A percentile compares a stretch with the other conserved stretches of the same genome.
phyloP scores from a whole-genome alignment of 2,888 invertebrate species.

The Empis livida region DNA sequence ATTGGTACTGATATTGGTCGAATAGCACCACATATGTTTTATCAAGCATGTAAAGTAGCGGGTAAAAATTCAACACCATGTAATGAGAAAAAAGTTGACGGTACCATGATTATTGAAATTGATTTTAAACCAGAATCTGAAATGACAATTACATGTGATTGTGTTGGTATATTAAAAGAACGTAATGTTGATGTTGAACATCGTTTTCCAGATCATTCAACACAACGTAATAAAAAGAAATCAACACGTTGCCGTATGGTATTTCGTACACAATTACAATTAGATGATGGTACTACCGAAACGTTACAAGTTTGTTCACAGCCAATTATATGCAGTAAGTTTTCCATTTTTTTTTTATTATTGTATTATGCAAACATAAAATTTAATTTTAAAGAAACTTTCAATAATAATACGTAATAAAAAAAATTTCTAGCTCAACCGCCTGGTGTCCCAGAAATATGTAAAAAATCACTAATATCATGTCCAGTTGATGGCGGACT shows the following conservation, averaged over 20 bases:
- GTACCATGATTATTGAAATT: slow-evolving; percentile 89
- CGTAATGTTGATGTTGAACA: slow-evolving; percentile 92
- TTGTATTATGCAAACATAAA: not conserved
- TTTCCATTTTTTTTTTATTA: not conserved
- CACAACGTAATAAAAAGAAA: slow-evolving; percentile 79
- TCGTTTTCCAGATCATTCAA: slow-evolving; percentile 71
- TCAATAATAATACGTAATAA: too few relatives aligned
- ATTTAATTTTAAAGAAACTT: not conserved
- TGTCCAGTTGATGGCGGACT: slow-evolving; percentile 68
- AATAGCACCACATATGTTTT: slow-evolving; percentile 91
- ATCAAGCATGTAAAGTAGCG: slow-evolving; percentile 90
- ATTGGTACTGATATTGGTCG: slow-evolving; percentile 87
- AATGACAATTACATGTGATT: slow-evolving; percentile 89
- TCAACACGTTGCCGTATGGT: slow-evolving; percentile 91
- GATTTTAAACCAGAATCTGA: slow-evolving; percentile 80
- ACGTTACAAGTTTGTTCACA: slow-evolving; percentile 81
- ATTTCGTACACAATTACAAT: slow-evolving; percentile 72
- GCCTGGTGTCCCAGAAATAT: slow-evolving; percentile 83
- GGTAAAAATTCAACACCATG: slow-evolving; percentile 95
- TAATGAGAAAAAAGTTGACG: slow-evolving; percentile 77
- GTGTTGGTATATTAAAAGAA: slow-evolving; percentile 92
- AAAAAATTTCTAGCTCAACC: slow-evolving; percentile 77
- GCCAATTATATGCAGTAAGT: slow-evolving; percentile 84
- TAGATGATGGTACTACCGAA: slow-evolving; percentile 63
- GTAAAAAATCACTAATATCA: slow-evolving; percentile 72